Evolutionary conservation across 2,113 vertebrate genomes (phyloP).

Genomic region (Cyphomyrus plagiostoma): DNA sequence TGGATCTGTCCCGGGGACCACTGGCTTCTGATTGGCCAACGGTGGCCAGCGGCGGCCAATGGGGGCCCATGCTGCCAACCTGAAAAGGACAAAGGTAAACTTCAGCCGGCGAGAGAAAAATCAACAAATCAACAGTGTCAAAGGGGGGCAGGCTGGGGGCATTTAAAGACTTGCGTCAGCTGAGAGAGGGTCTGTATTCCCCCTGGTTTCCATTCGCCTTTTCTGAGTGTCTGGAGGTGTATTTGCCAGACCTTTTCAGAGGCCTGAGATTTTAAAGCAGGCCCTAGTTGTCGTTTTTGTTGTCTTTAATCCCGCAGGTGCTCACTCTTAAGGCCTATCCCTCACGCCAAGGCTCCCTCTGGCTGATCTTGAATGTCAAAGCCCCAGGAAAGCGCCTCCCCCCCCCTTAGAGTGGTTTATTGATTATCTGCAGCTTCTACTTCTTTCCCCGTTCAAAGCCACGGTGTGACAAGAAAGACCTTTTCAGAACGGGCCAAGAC

Average conservation of each 20-base stretch:
- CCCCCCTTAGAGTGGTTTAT: constrained; percentile 36
- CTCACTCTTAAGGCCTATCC: constrained; percentile 51
- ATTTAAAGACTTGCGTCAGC: constrained; percentile 26
- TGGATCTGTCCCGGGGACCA: background rate
- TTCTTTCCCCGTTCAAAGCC: constrained; percentile 32
- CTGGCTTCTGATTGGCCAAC: background rate
- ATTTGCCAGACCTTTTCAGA: constrained; percentile 35
- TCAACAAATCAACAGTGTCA: constrained; percentile 54
- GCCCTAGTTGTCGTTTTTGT: constrained; percentile 25
- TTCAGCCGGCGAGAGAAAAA: constrained; percentile 41
- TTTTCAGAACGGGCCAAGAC: constrained; percentile 11
- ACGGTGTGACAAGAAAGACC: constrained; percentile 19
- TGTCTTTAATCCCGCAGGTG: constrained; percentile 51
- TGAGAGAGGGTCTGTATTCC: constrained; percentile 21
- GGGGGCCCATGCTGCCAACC: constrained; percentile 37
- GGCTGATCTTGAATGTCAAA: constrained; percentile 46
- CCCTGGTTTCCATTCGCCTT: constrained; percentile 16
- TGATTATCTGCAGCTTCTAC: constrained; percentile 36
- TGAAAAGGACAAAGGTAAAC: constrained; percentile 56
- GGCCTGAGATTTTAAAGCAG: background rate
- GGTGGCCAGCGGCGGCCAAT: background rate
- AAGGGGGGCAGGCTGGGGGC: background rate
- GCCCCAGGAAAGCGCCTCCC: constrained; percentile 21
- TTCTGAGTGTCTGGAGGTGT: constrained; percentile 22
- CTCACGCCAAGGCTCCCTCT: constrained; percentile 42